These are phyloP conservation scores for Anarrhichthys ocellatus DNA, from an alignment of 2,113 vertebrate species.

Conservation along the genomic window DNA sequence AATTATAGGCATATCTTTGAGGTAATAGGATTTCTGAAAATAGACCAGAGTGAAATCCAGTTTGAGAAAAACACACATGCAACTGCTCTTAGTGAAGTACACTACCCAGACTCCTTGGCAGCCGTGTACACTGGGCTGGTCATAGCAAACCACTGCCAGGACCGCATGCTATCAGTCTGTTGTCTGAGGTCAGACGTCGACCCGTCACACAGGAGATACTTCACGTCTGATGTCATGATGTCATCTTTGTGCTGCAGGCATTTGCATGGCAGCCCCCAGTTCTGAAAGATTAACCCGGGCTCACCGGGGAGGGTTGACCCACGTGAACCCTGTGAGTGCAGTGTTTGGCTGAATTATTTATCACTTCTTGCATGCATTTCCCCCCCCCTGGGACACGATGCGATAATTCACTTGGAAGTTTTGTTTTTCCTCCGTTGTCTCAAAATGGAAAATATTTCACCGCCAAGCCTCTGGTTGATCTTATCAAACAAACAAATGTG, in stretches of 20 bases:
- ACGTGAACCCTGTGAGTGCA: conserved; percentile 41
- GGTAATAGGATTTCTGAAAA: conserved; percentile 6
- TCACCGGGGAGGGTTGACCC: conserved; percentile 47
- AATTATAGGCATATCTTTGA: conserved; percentile 1
- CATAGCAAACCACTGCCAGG: conserved; percentile 33
- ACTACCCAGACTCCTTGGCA: conserved; percentile 28
- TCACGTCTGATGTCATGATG: conserved; percentile 67
- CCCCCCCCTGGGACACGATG: conserved; percentile 24
- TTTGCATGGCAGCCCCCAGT: conserved; percentile 32
- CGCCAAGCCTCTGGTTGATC: conserved; percentile 53
- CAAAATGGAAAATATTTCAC: conserved; percentile 41
- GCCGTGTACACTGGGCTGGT: background rate
- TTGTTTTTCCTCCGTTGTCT: conserved; percentile 50
- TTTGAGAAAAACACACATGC: background rate
- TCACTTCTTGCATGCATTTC: conserved; percentile 25
- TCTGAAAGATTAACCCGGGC: conserved; percentile 52
- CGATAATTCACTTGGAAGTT: conserved; percentile 62
- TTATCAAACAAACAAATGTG: conserved; percentile 64
- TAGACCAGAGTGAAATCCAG: background rate
- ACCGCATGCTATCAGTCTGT: conserved; percentile 50
- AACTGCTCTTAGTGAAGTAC: background rate
- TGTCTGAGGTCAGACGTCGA: conserved; percentile 49
- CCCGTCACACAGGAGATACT: conserved; percentile 50
- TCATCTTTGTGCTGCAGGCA: conserved; percentile 59
- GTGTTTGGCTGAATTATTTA: conserved; percentile 49